These are phyloP conservation scores for Pelodytes ibericus DNA, from an alignment of 2,797 vertebrate species.

Conservation along the genomic window DNA sequence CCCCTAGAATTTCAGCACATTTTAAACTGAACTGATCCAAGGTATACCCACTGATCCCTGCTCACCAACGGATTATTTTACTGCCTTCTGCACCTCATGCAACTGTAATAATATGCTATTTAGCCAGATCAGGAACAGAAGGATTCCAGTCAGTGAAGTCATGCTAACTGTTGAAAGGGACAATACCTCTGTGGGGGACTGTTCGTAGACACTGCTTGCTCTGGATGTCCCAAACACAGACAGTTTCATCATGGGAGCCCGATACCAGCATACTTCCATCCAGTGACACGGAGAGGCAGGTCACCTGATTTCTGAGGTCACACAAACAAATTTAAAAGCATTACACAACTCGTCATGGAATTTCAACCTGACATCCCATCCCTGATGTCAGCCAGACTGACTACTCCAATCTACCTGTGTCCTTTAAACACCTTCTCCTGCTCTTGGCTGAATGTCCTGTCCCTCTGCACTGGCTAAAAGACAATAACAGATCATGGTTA, in stretches of 20 bases:
- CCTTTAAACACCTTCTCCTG: conserved; percentile 88
- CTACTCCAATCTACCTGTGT: conserved; percentile 79
- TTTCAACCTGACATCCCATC: too few relatives aligned
- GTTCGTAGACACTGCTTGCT: conserved; percentile 93
- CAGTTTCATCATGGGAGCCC: conserved; percentile 91
- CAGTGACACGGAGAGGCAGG: conserved; percentile 89
- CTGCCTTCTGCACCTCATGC: too few relatives aligned
- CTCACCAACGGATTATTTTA: too few relatives aligned
- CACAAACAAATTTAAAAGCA: not conserved
- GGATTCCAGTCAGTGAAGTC: too few relatives aligned
- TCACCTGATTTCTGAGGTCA: conserved; percentile 87
- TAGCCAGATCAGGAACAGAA: too few relatives aligned
- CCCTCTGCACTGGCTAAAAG: conserved; percentile 79
- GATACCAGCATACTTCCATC: conserved; percentile 89
- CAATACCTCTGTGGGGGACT: conserved; percentile 86
- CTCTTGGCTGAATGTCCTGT: conserved; percentile 86
- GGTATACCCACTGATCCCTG: too few relatives aligned
- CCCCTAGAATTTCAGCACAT: too few relatives aligned
- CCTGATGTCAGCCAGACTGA: not conserved
- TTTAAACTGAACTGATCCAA: too few relatives aligned
- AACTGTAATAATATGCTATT: too few relatives aligned
- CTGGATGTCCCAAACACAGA: conserved; percentile 90
- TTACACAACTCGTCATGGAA: not conserved
- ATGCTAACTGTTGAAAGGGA: not conserved
- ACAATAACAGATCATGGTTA: not conserved